Evolutionary conservation across 1,140 invertebrate species (phyloP).

Genomic region (Panonychus citri): DNA sequence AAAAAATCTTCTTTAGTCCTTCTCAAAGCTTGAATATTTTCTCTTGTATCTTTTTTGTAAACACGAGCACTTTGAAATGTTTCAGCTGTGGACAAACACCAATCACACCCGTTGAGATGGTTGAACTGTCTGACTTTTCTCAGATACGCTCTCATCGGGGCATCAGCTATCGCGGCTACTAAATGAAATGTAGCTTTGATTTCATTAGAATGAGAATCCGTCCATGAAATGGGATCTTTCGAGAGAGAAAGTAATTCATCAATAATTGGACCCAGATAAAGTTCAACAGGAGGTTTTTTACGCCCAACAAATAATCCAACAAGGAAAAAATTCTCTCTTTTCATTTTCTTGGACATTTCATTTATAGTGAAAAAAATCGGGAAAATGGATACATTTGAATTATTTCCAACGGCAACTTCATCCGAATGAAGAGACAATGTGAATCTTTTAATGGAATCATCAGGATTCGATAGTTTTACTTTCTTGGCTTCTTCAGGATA

Average conservation of each 20-base stretch:
- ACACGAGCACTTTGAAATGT: not conserved
- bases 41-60: not conserved
- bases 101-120: not conserved
- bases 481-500: not conserved
- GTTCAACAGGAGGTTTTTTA: not conserved
- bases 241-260: not conserved
- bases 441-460: not conserved
- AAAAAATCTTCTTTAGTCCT: not conserved
- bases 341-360: not conserved
- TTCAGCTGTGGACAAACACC: not conserved
- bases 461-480: not conserved
- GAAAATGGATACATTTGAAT: not conserved
- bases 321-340: not conserved
- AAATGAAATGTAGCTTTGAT: not conserved
- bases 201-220: not conserved
- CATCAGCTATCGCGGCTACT: not conserved
- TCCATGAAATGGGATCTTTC: not conserved
- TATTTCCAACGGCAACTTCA: not conserved
- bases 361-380: not conserved
- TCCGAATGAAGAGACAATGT: not conserved
- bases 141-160: not conserved
- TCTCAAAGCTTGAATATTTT: not conserved
- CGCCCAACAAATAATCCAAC: not conserved
- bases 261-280: not conserved
- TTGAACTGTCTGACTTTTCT: not conserved